Conservation (phyloP, 2,113 vertebrate genomes). For the Polypterus bichir region DNA sequence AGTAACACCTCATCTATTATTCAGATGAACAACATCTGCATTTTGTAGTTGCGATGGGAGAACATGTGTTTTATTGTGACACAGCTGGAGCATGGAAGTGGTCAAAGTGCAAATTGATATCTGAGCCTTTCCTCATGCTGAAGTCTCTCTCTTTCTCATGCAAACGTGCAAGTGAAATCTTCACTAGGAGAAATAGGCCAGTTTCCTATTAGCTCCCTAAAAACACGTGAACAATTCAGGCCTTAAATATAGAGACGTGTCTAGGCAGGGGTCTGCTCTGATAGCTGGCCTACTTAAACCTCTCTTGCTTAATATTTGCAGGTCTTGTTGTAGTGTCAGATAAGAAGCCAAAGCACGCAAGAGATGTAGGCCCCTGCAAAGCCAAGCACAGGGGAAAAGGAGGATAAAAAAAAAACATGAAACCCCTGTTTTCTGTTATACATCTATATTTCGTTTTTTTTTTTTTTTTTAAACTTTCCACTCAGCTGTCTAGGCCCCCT, state of each 20-base stretch:
- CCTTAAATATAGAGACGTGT: conserved; percentile 5
- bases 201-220: background rate
- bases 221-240: conserved; percentile 1
- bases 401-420: background rate
- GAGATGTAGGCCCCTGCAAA: background rate
- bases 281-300: conserved; percentile 5
- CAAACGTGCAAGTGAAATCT: background rate
- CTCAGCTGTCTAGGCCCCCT: background rate
- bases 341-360: background rate
- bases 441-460: background rate
- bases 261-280: conserved; percentile 5
- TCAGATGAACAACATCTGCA: background rate
- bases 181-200: conserved; percentile 4
- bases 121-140: no score
- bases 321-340: conserved; percentile 2
- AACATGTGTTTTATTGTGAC: background rate
- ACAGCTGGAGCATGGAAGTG: background rate
- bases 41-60: background rate
- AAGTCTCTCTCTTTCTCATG: background rate
- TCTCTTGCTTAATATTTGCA: conserved; percentile 3
- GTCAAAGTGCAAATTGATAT: background rate
- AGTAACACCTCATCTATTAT: background rate
- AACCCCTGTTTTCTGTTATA: no score
- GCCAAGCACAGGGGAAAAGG: background rate
- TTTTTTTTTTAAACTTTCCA: background rate